Conservation (phyloP, 2,113 vertebrate species). For the Paramisgurnus dabryanus region DNA sequence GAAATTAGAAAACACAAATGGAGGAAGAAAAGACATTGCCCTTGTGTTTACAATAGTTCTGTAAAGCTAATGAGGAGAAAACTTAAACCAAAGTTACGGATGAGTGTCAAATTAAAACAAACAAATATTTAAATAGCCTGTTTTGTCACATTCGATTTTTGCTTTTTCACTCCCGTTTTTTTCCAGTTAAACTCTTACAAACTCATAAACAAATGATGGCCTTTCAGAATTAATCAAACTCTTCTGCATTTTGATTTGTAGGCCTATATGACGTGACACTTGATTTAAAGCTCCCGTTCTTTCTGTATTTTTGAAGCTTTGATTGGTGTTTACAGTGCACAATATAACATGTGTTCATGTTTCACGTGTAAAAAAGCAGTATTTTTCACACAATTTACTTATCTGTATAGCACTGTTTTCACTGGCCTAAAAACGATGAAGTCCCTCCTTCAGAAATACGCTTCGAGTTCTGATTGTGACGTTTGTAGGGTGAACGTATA, state of each 20-base stretch:
- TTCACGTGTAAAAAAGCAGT: no score
- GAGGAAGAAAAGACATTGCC: constrained; percentile 11
- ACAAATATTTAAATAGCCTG: constrained; percentile 6
- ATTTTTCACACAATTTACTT: no score
- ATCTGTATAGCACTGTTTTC: no score
- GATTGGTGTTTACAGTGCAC: no score
- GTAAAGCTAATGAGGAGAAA: constrained; percentile 13
- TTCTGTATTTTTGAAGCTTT: no score
- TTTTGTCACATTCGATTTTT: constrained; percentile 9
- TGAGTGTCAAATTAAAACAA: not conserved
- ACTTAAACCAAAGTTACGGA: not conserved
- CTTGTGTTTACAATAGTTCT: not conserved
- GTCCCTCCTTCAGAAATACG: no score
- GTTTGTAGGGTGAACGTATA: no score
- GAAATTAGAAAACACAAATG: constrained; percentile 38
- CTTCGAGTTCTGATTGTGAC: no score
- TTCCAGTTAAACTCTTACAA: not conserved
- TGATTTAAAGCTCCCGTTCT: no score
- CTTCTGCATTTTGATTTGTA: not conserved
- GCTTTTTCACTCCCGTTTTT: not conserved
- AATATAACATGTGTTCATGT: no score
- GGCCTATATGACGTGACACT: no score
- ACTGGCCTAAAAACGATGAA: no score
- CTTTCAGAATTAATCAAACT: not conserved
- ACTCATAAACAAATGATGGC: not conserved